Evolutionary conservation across 2,113 vertebrate genomes (phyloP), one percentile per base, ranked within the genome.

Genomic region (Gasterosteus nipponicus): DNA sequence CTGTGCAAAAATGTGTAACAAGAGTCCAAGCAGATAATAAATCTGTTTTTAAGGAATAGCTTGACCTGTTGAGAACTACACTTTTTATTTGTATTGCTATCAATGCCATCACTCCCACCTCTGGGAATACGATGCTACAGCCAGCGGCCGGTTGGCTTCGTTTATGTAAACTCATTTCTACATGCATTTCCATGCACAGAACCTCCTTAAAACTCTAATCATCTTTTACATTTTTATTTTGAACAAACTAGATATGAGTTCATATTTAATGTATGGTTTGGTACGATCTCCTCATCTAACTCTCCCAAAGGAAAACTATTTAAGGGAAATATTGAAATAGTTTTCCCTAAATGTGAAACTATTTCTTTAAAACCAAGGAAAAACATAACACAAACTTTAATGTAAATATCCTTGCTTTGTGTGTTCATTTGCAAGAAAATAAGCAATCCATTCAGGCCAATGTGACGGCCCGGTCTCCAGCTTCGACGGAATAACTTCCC

Each of bases 401-500:
- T 22, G 18, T 19, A 6, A 19, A 26, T 60, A 16, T 26, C 0
- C 1, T 39, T 9, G n/a, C 44, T 18, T 63, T 51, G 22, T 42
- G 3, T 31, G 5, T 31, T 22, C 2, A 72, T 61, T 39, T 41
- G 15, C 58, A 33, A 12, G 38, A 63, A 54, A 54, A 56, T 33
- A 10, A 46, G 41, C 7, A 16, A 19, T 2, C 12, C 12, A 29
- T 63, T 75, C 15, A 31, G 38, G 26, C 58, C 35, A 47, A 12
- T 33, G 11, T 51, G 33, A 39, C 4, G 1, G 14, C 58, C 2
- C 35, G 53, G 22, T 53, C 26, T 66, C 77, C 33, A 41, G 76
- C 33, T 58, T 7, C 58, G 68, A 70, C 47, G 60, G 29, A 79
- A 10, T 19, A 68, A 49, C 46, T 63, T 69, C 49, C 19, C 54